A percentile compares a stretch with the other conserved stretches of the same genome.
Evolutionary conservation across 2,113 vertebrate species (phyloP).

Genomic region (Rallus limicola): DNA sequence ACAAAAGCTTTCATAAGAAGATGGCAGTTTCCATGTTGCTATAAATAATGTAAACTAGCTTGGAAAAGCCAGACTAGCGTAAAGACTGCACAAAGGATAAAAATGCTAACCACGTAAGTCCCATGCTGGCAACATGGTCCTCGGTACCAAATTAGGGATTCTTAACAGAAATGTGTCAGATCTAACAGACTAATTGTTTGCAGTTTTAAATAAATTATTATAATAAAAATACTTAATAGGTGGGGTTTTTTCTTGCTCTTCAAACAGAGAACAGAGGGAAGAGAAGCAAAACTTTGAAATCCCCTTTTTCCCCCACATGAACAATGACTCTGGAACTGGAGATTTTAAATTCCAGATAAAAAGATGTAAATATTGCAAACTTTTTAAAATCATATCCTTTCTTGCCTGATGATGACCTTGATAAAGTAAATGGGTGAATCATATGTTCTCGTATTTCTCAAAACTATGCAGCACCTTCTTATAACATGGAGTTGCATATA

Average conservation of each 20-base stretch:
- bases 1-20: not conserved
- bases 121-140: not conserved
- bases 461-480: not conserved
- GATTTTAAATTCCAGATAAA: not conserved
- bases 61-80: not conserved
- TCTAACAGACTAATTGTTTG: not conserved
- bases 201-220: not conserved
- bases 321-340: not conserved
- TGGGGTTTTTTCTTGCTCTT: not conserved
- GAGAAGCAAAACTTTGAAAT: not conserved
- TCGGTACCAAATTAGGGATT: not conserved
- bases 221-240: not conserved
- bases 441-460: not conserved
- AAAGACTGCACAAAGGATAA: not conserved
- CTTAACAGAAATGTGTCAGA: not conserved
- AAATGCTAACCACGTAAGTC: not conserved
- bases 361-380: not conserved
- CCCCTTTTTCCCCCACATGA: not conserved
- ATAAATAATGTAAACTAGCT: not conserved
- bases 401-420: not conserved
- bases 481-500: not conserved
- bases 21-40: not conserved
- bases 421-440: not conserved
- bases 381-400: not conserved
- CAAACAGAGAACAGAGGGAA: not conserved